phyloP scores from a whole-genome alignment of 2,888 invertebrate genomes.

The Drosophila anomelani region DNA sequence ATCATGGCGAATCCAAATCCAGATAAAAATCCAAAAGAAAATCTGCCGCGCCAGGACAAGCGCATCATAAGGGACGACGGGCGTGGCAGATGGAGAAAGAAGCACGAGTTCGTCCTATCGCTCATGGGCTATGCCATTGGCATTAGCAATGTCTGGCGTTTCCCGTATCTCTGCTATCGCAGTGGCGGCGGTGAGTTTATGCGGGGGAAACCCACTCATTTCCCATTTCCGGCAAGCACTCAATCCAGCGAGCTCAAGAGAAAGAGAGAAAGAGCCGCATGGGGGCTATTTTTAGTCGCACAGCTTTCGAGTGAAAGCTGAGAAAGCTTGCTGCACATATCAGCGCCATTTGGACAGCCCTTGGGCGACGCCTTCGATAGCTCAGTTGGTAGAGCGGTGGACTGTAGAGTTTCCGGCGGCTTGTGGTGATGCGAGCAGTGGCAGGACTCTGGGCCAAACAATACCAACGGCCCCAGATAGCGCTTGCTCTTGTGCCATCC shows the following conservation, averaged over 20 bases:
- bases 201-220: neutral
- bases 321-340: constrained; percentile 56
- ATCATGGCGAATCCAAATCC: neutral
- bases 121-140: constrained; percentile 94
- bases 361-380: constrained; percentile 71
- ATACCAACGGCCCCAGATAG: constrained; percentile 52
- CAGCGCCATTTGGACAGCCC: constrained; percentile 22
- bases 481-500: constrained; percentile 61
- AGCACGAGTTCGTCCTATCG: constrained; percentile 91
- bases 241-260: constrained; percentile 37
- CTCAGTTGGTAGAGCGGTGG: constrained; percentile 81
- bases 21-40: neutral
- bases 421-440: constrained; percentile 55
- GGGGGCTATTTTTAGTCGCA: constrained; percentile 48
- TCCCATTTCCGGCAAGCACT: neutral
- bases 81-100: constrained; percentile 90
- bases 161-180: constrained; percentile 93
- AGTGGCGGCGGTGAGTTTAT: constrained; percentile 90
- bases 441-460: constrained; percentile 56
- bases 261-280: constrained; percentile 31
- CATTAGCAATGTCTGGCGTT: constrained; percentile 94
- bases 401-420: constrained; percentile 71
- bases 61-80: constrained; percentile 71
- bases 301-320: constrained; percentile 61
- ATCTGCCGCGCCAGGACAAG: constrained; percentile 22